Percentiles rank a stretch among this genome's conserved stretches.
phyloP scores from a whole-genome alignment of 2,797 vertebrate genomes.

The Anniella stebbinsi region DNA sequence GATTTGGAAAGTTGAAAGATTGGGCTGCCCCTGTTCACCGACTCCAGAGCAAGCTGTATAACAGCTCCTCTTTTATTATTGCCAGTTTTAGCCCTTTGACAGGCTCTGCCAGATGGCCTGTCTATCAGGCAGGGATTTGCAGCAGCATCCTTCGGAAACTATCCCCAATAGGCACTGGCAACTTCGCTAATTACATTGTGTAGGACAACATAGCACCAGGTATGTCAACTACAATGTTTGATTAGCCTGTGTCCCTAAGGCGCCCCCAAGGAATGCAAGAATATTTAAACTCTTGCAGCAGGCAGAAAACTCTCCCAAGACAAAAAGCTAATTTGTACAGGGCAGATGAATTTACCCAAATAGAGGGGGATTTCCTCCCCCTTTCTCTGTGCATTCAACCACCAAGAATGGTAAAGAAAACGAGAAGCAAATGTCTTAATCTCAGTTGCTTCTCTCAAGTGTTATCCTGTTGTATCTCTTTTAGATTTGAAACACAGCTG shows the following conservation, averaged over 20 bases:
- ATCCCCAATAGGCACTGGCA: conserved; percentile 21
- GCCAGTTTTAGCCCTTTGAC: conserved; percentile 65
- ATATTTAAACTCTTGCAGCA: not conserved
- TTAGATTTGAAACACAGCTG: not conserved
- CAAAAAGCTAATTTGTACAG: not conserved
- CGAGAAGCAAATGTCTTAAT: not conserved
- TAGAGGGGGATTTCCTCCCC: not conserved
- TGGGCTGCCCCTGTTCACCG: not conserved
- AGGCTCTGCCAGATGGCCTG: not conserved
- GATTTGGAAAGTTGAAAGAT: not conserved
- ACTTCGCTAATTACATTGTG: conserved; percentile 47
- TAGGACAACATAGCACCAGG: conserved; percentile 33
- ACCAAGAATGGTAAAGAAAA: not conserved
- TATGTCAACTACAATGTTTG: conserved; percentile 8
- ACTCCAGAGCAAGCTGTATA: not conserved
- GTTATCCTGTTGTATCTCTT: not conserved
- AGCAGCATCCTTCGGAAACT: not conserved
- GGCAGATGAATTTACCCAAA: not conserved
- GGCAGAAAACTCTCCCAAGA: not conserved
- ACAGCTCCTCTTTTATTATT: not conserved
- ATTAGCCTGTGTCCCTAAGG: not conserved
- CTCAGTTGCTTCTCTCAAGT: not conserved
- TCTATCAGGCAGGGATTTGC: not conserved
- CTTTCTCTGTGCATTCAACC: not conserved
- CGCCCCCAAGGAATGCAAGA: not conserved